Evolutionary conservation across 1,140 invertebrate species (phyloP), one percentile per base, ranked within the genome.

Genomic region (Lepeophtheirus salmonis): DNA sequence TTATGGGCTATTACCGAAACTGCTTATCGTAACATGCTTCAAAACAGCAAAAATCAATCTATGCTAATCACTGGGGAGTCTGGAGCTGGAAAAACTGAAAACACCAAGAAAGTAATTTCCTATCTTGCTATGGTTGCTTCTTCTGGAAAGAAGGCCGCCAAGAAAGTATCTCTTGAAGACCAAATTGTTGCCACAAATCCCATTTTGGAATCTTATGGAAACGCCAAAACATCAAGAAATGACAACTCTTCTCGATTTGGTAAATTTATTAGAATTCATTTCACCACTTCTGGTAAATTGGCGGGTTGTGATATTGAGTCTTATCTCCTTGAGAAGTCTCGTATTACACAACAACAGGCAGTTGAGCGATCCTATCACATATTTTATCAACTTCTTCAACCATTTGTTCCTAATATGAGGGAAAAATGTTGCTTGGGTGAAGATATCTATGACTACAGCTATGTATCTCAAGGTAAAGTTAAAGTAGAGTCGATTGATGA

Each of bases 191-290:
- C 95, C 73, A 94, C 90, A 74, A 97, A 97, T 76, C 91, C 91
- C 69, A 91, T 97, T 69, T 83, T 97, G 78, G 91, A 97, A 80
- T 90, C 91, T 67, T 97, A 94, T 41, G 30, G 30, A 12, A 41
- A 41, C n/a, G 30, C 30, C 30, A 41, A 41, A 41, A 41, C 30
- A 10, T 41, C 30, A 10, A 41, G 30, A n/a, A 41, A 41, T 41
- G 30, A 41, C 30, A 41, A 41, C n/a, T 89, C 88, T 14, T 90
- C 86, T 41, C 78, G 92, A 26, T 97, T 97, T 64, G 87, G 87
- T 89, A 90, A 98, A 87, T 98, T 98, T 82, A 97, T 98, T 80
- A 89, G 95, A 84, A 98, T 98, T 75, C 94, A 98, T 75, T 98
- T 98, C 78, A 92, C 91, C 68, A 86, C 89, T 63, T 85, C 85